Base-by-base conservation (phyloP, 1,140 invertebrate genomes). In the Coenobita brevimanus region DNA sequence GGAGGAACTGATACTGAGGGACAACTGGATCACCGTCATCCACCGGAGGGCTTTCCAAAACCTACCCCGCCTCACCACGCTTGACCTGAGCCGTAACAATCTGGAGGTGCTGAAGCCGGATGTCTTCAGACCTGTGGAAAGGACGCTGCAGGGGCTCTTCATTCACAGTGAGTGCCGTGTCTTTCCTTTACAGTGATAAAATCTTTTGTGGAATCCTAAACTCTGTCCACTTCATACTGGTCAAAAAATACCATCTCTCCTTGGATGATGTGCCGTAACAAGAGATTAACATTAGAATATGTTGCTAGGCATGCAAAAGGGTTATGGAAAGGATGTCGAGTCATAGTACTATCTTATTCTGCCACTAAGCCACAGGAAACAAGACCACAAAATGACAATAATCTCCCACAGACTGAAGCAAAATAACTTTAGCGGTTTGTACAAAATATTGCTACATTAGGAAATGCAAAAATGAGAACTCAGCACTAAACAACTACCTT, bases 11-110 rank as follows among this genome's bases (percentile, higher is more conserved):
- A 54, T 60, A 24, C 43, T 90, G 50, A 71, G 80, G 1, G 88
- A 84, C 43, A 87, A 89, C 88, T 62, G 73, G 33, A 57, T 91
- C 1, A 79, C 84, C 0, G 6, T 43, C 13, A 81, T 89, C 41
- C 81, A 86, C 43, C 64, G 76, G 1, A n/a, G 64, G 17, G 81
- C 89, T 27, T 75, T 89, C 30, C 46, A 82, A 24, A 76, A 79
- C 30, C 90, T 90, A 15, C 76, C 60, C 24, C 54, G 69, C 27
- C 90, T 57, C 92, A 94, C 85, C 93, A 94, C 89, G 41, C 94
- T 98, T 0, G 96, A 97, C 92, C 92, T 98, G 33, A 96, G 96
- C 0, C 94, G 94, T 76, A 98, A 98, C 93, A 94, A 95, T 67
- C 96, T 98, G 88, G 94, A 95, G 86, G 95, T 76, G 0, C 83